phyloP scores from a whole-genome alignment of 2,888 invertebrate genomes.

The Pollenia angustigena region DNA sequence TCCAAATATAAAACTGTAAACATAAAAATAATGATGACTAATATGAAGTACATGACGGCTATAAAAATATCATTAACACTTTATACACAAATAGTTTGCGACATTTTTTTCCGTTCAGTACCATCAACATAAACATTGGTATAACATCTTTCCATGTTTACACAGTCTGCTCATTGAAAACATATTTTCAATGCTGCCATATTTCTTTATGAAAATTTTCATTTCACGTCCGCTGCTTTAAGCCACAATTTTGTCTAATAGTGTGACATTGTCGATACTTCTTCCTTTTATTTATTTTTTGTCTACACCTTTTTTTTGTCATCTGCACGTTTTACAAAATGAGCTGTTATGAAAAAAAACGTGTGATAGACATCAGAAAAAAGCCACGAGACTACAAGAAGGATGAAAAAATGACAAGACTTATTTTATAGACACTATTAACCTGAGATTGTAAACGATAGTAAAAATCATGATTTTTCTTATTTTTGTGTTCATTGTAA shows the following conservation, averaged over 20 bases:
- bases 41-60: background rate
- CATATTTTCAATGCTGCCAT: background rate
- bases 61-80: constrained; percentile 22
- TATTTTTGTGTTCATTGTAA: too few species aligned
- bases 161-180: constrained; percentile 18
- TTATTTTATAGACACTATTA: too few species aligned
- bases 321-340: background rate
- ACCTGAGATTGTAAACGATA: too few species aligned
- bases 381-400: too few species aligned
- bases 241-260: background rate
- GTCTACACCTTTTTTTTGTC: background rate
- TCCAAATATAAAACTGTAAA: background rate
- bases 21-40: constrained; percentile 32
- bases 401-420: too few species aligned
- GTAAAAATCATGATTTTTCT: too few species aligned
- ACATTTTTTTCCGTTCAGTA: background rate
- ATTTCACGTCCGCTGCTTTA: background rate
- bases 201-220: background rate
- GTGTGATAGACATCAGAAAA: too few species aligned
- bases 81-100: constrained; percentile 13
- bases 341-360: background rate
- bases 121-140: background rate
- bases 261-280: background rate
- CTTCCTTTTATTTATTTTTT: background rate
- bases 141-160: background rate